Evolutionary conservation across 2,113 vertebrate species (phyloP).

Genomic region (Platysternon megacephalum): DNA sequence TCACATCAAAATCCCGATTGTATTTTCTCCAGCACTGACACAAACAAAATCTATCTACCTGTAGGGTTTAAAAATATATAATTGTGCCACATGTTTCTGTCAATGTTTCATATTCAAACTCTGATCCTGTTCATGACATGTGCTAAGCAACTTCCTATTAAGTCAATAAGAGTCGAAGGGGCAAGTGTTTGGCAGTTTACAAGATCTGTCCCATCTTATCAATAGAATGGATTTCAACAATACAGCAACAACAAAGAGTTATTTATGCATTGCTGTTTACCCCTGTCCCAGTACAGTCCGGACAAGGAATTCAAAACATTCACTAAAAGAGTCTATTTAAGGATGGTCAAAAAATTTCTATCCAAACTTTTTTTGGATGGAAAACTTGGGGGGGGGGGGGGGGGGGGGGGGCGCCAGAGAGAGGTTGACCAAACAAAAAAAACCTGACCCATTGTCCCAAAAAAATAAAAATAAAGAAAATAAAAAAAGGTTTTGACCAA

Average conservation of each 20-base stretch:
- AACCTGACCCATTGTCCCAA: neutral
- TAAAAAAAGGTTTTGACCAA: too few species aligned
- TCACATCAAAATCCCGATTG: neutral
- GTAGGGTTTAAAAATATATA: neutral
- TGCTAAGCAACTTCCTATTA: neutral
- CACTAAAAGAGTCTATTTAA: neutral
- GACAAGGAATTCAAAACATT: neutral
- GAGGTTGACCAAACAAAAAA: neutral
- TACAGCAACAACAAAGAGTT: neutral
- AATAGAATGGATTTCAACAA: neutral
- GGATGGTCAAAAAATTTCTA: neutral
- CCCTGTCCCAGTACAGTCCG: neutral
- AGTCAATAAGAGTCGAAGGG: neutral
- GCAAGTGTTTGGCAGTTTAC: neutral
- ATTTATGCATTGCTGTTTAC: neutral
- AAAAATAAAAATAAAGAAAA: too few species aligned
- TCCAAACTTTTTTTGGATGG: neutral
- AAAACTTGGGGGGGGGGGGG: neutral
- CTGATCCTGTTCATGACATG: neutral
- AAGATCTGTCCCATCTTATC: neutral
- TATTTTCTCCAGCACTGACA: neutral
- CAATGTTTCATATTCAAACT: accelerated
- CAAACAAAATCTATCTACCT: neutral
- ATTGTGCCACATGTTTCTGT: neutral
- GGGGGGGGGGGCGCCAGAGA: too few species aligned